phyloP scores from a whole-genome alignment of 2,113 vertebrate genomes.

The Dascyllus trimaculatus region DNA sequence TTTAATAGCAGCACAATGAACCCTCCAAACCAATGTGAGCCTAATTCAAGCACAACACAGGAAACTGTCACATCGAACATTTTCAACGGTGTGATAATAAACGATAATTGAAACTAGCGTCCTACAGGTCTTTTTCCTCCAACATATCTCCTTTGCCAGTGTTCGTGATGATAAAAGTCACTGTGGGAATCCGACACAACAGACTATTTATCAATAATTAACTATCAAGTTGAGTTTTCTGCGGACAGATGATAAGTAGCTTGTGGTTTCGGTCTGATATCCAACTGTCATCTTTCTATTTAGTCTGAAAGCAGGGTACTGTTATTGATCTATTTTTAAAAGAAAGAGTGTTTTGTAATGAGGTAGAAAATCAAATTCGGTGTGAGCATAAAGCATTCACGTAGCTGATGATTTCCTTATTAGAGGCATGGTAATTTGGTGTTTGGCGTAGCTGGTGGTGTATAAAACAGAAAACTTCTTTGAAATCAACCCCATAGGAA shows the following conservation, averaged over 20 bases:
- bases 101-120: not conserved
- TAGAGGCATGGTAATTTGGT: not conserved
- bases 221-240: not conserved
- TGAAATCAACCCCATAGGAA: not conserved
- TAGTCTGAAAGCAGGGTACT: too few species aligned
- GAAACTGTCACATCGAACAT: not conserved
- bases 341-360: not conserved
- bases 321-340: not conserved
- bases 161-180: not conserved
- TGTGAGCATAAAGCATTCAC: not conserved
- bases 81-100: not conserved
- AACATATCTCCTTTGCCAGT: not conserved
- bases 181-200: not conserved
- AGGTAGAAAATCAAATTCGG: too few species aligned
- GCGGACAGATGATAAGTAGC: not conserved
- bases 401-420: not conserved
- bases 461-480: conserved; percentile 30
- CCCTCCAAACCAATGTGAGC: not conserved
- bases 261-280: not conserved
- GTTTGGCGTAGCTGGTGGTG: not conserved
- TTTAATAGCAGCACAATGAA: not conserved
- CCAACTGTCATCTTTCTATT: not conserved
- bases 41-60: not conserved
- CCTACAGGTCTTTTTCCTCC: not conserved
- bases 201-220: too few species aligned